A percentile compares a stretch with the other conserved stretches of the same genome.
Evolutionary conservation across 2,797 vertebrate genomes (phyloP).

Genomic region (Hypotaenidia okinawae): DNA sequence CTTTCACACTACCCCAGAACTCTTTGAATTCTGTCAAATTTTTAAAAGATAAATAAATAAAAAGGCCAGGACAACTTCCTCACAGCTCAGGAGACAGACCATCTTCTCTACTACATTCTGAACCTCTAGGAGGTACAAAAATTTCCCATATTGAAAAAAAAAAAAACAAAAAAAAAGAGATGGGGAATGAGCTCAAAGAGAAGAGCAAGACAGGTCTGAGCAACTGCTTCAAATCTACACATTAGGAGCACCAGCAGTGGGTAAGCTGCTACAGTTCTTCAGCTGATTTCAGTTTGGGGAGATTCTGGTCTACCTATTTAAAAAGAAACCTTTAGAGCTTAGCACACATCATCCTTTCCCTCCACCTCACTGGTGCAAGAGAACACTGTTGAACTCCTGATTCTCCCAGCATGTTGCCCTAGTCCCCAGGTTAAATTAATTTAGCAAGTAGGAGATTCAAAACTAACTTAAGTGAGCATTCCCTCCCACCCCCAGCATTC

Average conservation of each 20-base stretch:
- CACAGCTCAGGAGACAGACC: not conserved
- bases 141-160: no score
- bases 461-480: not conserved
- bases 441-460: not conserved
- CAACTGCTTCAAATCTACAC: not conserved
- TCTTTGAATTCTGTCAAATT: not conserved
- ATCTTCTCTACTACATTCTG: not conserved
- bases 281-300: not conserved
- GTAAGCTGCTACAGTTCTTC: not conserved
- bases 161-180: not conserved
- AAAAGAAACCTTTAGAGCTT: not conserved
- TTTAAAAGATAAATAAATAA: not conserved
- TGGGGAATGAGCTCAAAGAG: not conserved
- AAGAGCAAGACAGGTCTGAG: not conserved
- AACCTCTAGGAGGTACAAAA: not conserved
- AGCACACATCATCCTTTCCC: not conserved
- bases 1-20: not conserved
- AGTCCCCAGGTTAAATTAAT: not conserved
- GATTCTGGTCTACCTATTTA: not conserved
- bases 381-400: not conserved
- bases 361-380: not conserved
- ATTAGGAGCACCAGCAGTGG: not conserved
- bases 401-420: accelerated
- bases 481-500: accelerated
- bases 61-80: not conserved